A percentile compares a stretch with the other conserved stretches of the same genome.
phyloP scores from a whole-genome alignment of 2,113 vertebrate species.

The Haliaeetus leucogaster region DNA sequence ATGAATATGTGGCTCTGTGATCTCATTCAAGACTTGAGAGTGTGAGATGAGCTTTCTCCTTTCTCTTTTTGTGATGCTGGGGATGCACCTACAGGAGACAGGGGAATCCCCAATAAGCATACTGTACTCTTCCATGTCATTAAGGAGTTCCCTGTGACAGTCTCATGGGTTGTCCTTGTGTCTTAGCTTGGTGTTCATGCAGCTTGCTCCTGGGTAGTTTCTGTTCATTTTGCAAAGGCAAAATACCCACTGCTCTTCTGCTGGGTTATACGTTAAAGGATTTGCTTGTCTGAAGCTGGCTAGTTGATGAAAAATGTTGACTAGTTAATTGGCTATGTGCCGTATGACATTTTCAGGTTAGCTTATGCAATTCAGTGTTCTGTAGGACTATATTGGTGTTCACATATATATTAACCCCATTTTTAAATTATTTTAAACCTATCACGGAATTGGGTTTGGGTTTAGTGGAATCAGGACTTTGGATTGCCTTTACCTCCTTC shows the following conservation, averaged over 20 bases:
- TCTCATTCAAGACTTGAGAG: neutral
- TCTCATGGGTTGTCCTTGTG: constrained; percentile 39
- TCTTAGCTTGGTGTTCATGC: neutral
- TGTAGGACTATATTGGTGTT: neutral
- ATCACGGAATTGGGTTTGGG: neutral
- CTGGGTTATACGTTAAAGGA: neutral
- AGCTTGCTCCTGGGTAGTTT: constrained; percentile 15
- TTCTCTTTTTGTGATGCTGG: constrained; percentile 24
- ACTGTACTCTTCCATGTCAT: constrained; percentile 58
- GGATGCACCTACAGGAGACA: constrained; percentile 58
- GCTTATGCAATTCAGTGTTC: neutral
- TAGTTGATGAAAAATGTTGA: neutral
- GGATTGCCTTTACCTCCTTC: constrained; percentile 12
- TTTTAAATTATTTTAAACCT: neutral
- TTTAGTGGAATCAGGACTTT: constrained; percentile 6
- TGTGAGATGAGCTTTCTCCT: neutral
- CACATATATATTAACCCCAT: neutral
- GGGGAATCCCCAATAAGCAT: constrained; percentile 74
- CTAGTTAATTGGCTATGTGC: neutral
- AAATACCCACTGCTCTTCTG: neutral
- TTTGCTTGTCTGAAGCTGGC: neutral
- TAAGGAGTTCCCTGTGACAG: constrained; percentile 57
- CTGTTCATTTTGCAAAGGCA: neutral
- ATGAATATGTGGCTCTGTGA: neutral
- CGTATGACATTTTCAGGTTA: neutral